Evolutionary conservation across 1,140 invertebrate genomes (phyloP), one percentile per base, ranked within the genome.

Genomic region (Penaeus vannamei): DNA sequence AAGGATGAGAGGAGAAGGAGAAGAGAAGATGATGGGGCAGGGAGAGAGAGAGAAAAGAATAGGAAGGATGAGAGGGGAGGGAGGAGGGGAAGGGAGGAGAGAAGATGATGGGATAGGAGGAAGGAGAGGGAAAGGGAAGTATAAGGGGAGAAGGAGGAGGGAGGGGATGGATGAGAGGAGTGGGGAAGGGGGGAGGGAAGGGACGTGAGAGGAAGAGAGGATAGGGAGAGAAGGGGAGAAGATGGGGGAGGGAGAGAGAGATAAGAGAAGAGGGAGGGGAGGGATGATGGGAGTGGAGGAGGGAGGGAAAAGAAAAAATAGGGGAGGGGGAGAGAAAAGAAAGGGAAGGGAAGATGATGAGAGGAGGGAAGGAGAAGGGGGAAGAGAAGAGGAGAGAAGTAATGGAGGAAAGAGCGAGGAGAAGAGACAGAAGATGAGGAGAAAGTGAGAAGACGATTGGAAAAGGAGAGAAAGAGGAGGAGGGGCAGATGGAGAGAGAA

Each of bases 161-260:
- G 20, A 72, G 69, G 19, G 69, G 26, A n/a, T 29, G 69, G 26
- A 36, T 29, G n/a, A 69, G 66, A 69, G 66, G 29, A 29, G 29
- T 23, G 29, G 66, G 29, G 66, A 69, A 29, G 29, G 66, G 29
- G 66, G 29, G 66, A 69, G 66, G 29, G 66, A 69, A n/a, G n/a
- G n/a, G n/a, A n/a, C n/a, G n/a, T n/a, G 66, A 69, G 66, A 69
- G 66, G 29, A 29, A 69, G 66, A 69, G 10, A 10, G n/a, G 20
- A 69, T 69, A 32, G 72, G 46, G 23, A 77, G 72, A 77, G 4
- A 77, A 36, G 46, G 4, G 46, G 72, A 77, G 4, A 77, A 60
- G 32, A 8, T 26, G 53, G 62, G 46, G 62, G 53, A 82, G 46
- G 62, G 80, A 82, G 46, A 82, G 80, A 82, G 14, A 82, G 80